phyloP scores from a whole-genome alignment of 2,888 invertebrate genomes.

The Pterobdella sp. region DNA sequence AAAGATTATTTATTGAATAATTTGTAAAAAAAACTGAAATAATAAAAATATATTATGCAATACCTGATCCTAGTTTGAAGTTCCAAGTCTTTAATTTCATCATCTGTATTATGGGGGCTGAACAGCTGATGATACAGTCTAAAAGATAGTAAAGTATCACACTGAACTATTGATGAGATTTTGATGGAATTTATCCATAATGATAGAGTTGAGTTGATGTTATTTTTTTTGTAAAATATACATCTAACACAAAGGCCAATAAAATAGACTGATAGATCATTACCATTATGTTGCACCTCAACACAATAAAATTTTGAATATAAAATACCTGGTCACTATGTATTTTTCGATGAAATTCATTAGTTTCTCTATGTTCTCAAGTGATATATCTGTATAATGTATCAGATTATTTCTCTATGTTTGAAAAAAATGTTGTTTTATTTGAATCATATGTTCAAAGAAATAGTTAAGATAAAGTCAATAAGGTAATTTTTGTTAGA shows the following conservation, averaged over 20 bases:
- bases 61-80: conserved; percentile 75
- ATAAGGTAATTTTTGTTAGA: background rate
- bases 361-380: conserved; percentile 70
- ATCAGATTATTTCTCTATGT: too few species aligned
- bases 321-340: conserved; percentile 63
- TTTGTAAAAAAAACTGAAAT: background rate
- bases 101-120: conserved; percentile 76
- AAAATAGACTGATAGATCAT: too few species aligned
- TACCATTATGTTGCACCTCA: too few species aligned
- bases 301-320: too few species aligned
- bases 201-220: too few species aligned
- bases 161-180: too few species aligned
- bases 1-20: background rate
- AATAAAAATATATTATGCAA: background rate
- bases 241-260: too few species aligned
- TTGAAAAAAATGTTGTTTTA: too few species aligned
- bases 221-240: too few species aligned
- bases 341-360: conserved; percentile 86
- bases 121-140: conserved; percentile 76
- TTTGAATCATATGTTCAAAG: too few species aligned
- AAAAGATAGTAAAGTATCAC: too few species aligned
- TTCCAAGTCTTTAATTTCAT: conserved; percentile 77
- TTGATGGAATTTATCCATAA: too few species aligned
- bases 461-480: background rate
- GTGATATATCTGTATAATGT: conserved; percentile 55